Conservation (phyloP, 2,113 vertebrate genomes). For the Atlantisia rogersi region DNA sequence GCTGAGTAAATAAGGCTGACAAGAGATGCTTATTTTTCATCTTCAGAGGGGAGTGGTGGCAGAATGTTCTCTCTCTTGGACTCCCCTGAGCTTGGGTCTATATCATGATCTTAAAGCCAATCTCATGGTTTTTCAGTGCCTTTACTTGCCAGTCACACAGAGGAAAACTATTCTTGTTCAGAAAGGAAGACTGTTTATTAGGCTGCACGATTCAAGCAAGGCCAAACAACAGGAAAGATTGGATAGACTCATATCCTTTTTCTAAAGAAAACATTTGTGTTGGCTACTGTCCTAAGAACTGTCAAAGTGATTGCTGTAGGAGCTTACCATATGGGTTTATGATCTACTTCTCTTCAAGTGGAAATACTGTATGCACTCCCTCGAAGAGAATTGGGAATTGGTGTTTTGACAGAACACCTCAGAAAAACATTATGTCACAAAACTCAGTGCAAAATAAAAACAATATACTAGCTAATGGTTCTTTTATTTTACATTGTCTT, state of each 20-base stretch:
- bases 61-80: neutral
- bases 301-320: neutral
- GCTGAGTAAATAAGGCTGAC: neutral
- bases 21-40: neutral
- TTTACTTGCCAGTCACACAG: neutral
- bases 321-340: neutral
- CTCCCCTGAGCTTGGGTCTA: neutral
- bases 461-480: slow-evolving; percentile 11
- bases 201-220: neutral
- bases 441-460: neutral
- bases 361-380: neutral
- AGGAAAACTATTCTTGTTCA: neutral
- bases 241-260: neutral
- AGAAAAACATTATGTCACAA: slow-evolving; percentile 16
- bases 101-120: neutral
- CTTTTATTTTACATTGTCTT: slow-evolving; percentile 27
- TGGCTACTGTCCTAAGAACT: neutral
- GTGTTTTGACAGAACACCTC: slow-evolving; percentile 26
- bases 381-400: neutral
- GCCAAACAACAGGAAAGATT: neutral
- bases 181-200: neutral
- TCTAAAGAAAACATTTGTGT: slow-evolving; percentile 10
- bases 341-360: slow-evolving; percentile 26
- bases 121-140: neutral
- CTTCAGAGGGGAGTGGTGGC: neutral